Percentiles rank a stretch among this genome's conserved stretches.
These are phyloP conservation scores for Heterotilapia buettikoferi DNA, from an alignment of 2,113 vertebrate genomes.

Conservation along the genomic window DNA sequence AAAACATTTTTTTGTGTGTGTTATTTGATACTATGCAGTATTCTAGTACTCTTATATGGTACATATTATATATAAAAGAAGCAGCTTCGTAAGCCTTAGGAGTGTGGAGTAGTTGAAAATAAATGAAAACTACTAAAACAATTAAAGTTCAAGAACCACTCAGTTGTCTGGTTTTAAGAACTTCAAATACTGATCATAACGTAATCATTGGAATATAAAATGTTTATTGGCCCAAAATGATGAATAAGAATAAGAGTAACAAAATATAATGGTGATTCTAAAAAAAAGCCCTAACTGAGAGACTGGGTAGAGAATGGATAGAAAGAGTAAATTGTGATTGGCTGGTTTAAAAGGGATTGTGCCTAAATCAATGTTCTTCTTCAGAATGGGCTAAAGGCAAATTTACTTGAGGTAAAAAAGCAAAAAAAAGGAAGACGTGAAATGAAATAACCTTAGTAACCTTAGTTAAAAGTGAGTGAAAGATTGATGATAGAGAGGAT, in stretches of 20 bases:
- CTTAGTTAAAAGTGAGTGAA: background rate
- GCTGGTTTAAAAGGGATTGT: background rate
- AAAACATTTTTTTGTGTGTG: background rate
- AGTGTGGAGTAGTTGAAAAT: background rate
- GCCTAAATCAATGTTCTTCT: background rate
- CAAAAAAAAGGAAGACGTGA: background rate
- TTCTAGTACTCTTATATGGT: background rate
- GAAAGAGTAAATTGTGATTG: background rate
- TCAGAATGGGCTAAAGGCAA: background rate
- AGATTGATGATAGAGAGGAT: background rate
- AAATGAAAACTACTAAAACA: background rate
- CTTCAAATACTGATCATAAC: background rate
- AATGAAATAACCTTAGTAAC: background rate
- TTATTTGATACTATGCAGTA: background rate
- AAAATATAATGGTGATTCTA: background rate
- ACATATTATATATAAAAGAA: background rate
- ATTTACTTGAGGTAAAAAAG: background rate
- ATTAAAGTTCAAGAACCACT: background rate
- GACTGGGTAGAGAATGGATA: background rate
- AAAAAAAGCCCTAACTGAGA: background rate
- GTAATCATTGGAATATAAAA: background rate
- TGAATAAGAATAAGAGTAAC: background rate
- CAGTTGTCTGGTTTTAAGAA: background rate
- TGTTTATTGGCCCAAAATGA: background rate
- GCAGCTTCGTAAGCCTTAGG: background rate